Percentiles rank a stretch among this genome's conserved stretches.
Evolutionary conservation across 2,113 vertebrate species (phyloP).

Genomic region (Baryphthengus martii): DNA sequence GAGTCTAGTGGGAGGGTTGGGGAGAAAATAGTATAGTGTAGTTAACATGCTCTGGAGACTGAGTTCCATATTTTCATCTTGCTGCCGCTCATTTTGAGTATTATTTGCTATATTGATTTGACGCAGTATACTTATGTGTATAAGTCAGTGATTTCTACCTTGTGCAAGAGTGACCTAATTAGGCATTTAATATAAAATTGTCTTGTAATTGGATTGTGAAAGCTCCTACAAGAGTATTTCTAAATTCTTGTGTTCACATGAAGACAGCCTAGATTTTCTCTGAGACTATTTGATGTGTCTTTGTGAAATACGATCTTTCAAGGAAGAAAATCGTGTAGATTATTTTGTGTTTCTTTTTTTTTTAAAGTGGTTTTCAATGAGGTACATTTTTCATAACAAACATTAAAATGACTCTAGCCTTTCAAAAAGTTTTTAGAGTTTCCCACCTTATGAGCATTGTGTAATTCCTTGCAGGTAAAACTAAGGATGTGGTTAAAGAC

Average conservation of each 20-base stretch:
- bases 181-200: background rate
- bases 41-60: background rate
- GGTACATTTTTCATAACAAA: slow-evolving; percentile 65
- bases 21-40: background rate
- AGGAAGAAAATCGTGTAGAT: slow-evolving; percentile 58
- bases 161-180: background rate
- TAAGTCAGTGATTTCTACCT: background rate
- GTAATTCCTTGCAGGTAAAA: slow-evolving; percentile 39
- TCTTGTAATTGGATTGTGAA: background rate
- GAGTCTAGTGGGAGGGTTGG: background rate
- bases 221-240: slow-evolving; percentile 39
- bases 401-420: slow-evolving; percentile 55
- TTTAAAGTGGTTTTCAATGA: slow-evolving; percentile 34
- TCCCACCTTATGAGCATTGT: slow-evolving; percentile 57
- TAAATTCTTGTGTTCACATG: slow-evolving; percentile 42
- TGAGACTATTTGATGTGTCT: slow-evolving; percentile 55
- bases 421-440: slow-evolving; percentile 67
- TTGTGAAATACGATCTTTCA: slow-evolving; percentile 65
- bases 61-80: background rate
- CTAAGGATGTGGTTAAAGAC: slow-evolving; percentile 23
- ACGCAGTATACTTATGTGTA: background rate
- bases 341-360: background rate
- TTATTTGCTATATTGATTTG: background rate
- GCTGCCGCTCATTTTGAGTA: background rate
- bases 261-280: slow-evolving; percentile 36